Evolutionary conservation across 2,888 invertebrate genomes (phyloP).

Genomic region (Scaptomyza reducta): DNA sequence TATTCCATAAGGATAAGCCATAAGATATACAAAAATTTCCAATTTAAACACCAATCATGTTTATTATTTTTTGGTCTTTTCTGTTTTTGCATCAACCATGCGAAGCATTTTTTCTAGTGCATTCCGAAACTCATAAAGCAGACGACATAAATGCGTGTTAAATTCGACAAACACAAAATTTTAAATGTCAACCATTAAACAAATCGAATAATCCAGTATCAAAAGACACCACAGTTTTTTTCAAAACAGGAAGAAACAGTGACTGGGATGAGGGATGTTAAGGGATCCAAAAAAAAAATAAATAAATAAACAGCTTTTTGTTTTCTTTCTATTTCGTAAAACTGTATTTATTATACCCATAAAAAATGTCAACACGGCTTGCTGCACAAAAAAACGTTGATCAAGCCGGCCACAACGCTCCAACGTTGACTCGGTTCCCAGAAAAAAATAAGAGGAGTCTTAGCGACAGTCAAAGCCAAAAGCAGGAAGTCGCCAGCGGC

Average conservation of each 20-base stretch:
- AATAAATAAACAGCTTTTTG: constrained; percentile 40
- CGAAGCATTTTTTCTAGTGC: constrained; percentile 50
- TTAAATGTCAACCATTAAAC: constrained; percentile 71
- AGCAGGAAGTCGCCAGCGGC: constrained; percentile 23
- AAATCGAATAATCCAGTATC: constrained; percentile 40
- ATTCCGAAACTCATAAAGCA: constrained; percentile 71
- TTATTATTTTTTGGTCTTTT: neutral
- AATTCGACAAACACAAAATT: constrained; percentile 61
- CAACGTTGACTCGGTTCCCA: constrained; percentile 24
- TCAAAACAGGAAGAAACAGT: neutral
- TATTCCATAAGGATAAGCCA: too few relatives aligned
- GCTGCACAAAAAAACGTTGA: constrained; percentile 72
- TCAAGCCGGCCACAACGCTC: constrained; percentile 44
- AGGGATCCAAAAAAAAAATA: constrained; percentile 40
- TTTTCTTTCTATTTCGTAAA: constrained; percentile 72
- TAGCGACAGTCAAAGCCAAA: neutral
- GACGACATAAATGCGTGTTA: constrained; percentile 73
- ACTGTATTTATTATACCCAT: constrained; percentile 78
- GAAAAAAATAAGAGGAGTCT: constrained; percentile 1
- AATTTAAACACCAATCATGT: too few relatives aligned
- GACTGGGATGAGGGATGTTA: neutral
- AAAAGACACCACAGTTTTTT: constrained; percentile 3
- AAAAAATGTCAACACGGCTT: constrained; percentile 80
- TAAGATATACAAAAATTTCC: too few relatives aligned
- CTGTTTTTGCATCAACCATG: constrained; percentile 18